Evolutionary conservation across 2,888 invertebrate genomes (phyloP).

Genomic region (Dryococelus australis): DNA sequence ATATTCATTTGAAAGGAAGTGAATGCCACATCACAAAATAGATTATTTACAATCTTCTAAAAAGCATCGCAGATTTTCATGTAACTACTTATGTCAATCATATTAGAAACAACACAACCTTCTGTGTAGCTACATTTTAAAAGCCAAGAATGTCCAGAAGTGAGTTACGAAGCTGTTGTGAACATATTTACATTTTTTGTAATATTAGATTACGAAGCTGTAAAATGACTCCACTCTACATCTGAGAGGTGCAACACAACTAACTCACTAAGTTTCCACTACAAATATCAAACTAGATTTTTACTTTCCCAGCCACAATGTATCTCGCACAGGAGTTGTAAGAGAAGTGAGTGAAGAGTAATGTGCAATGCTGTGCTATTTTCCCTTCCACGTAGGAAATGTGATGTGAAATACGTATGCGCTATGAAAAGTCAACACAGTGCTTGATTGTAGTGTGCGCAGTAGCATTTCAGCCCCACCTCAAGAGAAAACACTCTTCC

Average conservation of each 20-base stretch:
- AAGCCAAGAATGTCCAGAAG: not conserved
- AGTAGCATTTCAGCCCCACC: slow-evolving; percentile 33
- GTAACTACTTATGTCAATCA: not conserved
- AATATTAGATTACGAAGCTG: not conserved
- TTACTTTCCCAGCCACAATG: not conserved
- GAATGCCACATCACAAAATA: not conserved
- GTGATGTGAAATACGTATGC: not conserved
- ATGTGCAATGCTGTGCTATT: not conserved
- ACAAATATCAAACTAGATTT: not conserved
- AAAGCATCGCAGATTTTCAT: not conserved
- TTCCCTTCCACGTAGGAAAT: not conserved
- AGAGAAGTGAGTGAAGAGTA: not conserved
- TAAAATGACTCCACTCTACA: not conserved
- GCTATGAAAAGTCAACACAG: not conserved
- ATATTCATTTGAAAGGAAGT: not conserved
- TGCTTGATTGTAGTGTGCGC: not conserved
- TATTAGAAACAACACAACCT: not conserved
- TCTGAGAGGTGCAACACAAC: not conserved
- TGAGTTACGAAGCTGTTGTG: not conserved
- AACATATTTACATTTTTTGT: not conserved
- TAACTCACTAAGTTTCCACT: not conserved
- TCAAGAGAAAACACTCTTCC: slow-evolving; percentile 36
- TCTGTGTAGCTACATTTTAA: not conserved
- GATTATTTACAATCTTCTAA: not conserved
- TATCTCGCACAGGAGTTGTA: not conserved